Base-by-base conservation (phyloP, 2,113 vertebrate genomes). In the Crotophaga sulcirostris region DNA sequence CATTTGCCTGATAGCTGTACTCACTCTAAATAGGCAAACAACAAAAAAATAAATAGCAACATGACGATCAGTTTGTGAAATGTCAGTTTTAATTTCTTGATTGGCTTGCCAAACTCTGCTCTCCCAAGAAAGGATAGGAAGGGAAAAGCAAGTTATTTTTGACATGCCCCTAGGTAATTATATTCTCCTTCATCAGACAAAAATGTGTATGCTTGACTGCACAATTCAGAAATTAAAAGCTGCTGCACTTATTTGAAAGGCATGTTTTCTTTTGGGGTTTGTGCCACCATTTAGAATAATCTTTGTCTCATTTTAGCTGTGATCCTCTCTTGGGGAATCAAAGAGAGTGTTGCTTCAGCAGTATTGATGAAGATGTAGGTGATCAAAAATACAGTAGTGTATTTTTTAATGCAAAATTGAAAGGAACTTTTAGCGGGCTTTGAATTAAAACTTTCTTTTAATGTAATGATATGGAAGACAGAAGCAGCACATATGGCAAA, bases 21-120 rank as follows among this genome's bases (percentile, higher is more conserved):
- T n/a, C 52, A 7, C 9, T 84, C 55, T 83, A 93, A 81, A 79
- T 58, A 96, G 91, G 72, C 69, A 97, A 96, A 83, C 69, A 97
- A 89, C 72, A 84, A 73, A 70, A 7, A 93, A 87, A 82, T 69
- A 93, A 90, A 84, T 25, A 93, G 33, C 51, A 95, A 74, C 69
- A 84, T 83, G 84, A 85, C 63, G 78, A 93, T 93, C 89, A 91
- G 93, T 91, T 94, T 97, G 77, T 83, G 76, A 96, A 95, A 96
- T 91, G 91, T 97, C 97, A 97, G 80, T 82, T 97, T 96, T 95
- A 96, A 98, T 97, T 97, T 97, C 94, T 96, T 95, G 97, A 97
- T 93, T 97, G 93, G 93, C 85, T 97, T 49, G 79, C 95, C 85
- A 95, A 93, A 93, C 74, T 94, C 92, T 95, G 28, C 52, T 87